Evolutionary conservation across 2,888 invertebrate genomes (phyloP).

Genomic region (Pyrrhosoma nymphula): DNA sequence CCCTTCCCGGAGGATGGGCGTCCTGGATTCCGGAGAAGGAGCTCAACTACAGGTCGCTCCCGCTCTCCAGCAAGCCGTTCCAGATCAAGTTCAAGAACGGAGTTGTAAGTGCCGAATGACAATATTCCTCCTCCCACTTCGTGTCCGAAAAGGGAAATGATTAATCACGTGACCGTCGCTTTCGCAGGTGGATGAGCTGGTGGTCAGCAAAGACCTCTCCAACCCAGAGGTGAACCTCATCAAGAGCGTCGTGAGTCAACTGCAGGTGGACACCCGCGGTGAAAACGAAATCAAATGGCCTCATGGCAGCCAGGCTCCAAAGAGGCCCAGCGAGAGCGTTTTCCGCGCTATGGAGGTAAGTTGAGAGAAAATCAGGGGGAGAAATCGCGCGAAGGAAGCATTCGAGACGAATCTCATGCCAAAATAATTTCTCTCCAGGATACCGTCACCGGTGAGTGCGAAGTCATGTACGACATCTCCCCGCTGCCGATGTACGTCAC

Average conservation of each 20-base stretch:
- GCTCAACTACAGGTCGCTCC: slow-evolving; percentile 80
- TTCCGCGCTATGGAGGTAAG: slow-evolving; percentile 84
- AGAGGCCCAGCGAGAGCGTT: slow-evolving; percentile 79
- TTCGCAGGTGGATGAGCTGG: slow-evolving; percentile 78
- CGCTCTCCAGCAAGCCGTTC: slow-evolving; percentile 82
- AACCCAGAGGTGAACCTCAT: slow-evolving; percentile 85
- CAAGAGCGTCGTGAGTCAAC: slow-evolving; percentile 84
- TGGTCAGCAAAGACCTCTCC: slow-evolving; percentile 80
- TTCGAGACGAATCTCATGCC: too few species aligned
- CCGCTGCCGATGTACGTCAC: slow-evolving; percentile 81
- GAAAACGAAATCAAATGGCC: slow-evolving; percentile 78
- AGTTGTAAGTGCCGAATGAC: slow-evolving; percentile 75
- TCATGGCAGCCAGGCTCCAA: slow-evolving; percentile 74
- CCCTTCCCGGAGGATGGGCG: slow-evolving; percentile 79
- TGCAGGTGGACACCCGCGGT: slow-evolving; percentile 84
- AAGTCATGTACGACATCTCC: slow-evolving; percentile 85
- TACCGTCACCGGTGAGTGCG: slow-evolving; percentile 85
- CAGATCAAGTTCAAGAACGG: slow-evolving; percentile 83
- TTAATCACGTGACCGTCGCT: not conserved
- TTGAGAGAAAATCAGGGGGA: not conserved
- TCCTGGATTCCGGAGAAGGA: slow-evolving; percentile 78
- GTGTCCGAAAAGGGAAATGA: not conserved
- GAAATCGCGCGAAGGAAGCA: not conserved
- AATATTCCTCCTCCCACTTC: too few species aligned
- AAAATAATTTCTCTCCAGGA: slow-evolving; percentile 74